Evolutionary conservation across 2,888 invertebrate species (phyloP).

Genomic region (Tetheella fluctuosa): DNA sequence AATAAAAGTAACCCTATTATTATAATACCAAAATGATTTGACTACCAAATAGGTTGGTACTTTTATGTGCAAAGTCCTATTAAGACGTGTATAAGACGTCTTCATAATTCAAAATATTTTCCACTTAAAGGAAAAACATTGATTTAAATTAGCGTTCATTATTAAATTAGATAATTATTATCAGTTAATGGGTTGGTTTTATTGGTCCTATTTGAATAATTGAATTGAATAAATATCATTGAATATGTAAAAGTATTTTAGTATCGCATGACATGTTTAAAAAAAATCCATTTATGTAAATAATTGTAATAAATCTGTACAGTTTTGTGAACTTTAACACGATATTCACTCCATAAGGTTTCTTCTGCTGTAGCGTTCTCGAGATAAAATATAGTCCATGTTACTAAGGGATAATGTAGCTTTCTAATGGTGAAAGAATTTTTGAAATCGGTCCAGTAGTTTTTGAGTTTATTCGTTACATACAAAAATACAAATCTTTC

Average conservation of each 20-base stretch:
- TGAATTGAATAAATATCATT: neutral
- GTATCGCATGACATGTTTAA: neutral
- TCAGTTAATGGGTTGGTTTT: neutral
- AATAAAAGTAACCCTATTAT: slow-evolving; percentile 43
- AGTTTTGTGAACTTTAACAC: neutral
- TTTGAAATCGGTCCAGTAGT: too few species aligned
- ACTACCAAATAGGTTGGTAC: slow-evolving; percentile 39
- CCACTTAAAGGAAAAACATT: neutral
- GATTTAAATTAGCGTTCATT: neutral
- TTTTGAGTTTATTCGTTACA: too few species aligned
- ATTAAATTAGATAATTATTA: neutral
- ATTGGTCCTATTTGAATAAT: slow-evolving; percentile 1
- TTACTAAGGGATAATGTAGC: too few species aligned
- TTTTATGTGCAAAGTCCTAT: slow-evolving; percentile 17
- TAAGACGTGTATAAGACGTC: slow-evolving; percentile 3
- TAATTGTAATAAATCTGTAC: neutral
- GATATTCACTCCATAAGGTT: neutral
- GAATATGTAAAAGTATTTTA: neutral
- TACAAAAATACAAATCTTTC: too few species aligned
- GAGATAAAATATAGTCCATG: too few species aligned
- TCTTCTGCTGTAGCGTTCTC: too few species aligned
- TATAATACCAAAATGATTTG: slow-evolving; percentile 40
- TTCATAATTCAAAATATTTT: neutral
- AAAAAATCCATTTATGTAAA: neutral
- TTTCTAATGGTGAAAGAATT: too few species aligned